Percentiles rank a stretch among this genome's conserved stretches.
These are phyloP conservation scores for Sakesphorus luctuosus DNA, from an alignment of 2,113 vertebrate genomes.

Conservation along the genomic window DNA sequence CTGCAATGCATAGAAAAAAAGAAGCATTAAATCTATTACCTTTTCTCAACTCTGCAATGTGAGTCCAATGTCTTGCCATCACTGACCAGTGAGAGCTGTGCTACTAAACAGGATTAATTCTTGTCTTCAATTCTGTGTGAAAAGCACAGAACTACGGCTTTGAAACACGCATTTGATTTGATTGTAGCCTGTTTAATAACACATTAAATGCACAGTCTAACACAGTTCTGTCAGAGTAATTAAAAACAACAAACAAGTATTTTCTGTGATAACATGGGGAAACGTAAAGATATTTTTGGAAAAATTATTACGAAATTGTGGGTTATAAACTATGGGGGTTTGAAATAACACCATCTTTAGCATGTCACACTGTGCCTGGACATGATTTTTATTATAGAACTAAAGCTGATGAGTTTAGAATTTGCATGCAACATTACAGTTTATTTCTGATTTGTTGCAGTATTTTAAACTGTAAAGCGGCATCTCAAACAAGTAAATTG, in stretches of 20 bases:
- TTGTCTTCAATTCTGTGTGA: not conserved
- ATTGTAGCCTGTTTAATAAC: not conserved
- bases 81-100: not conserved
- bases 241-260: not conserved
- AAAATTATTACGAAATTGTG: not conserved
- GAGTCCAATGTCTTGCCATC: not conserved
- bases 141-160: not conserved
- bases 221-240: not conserved
- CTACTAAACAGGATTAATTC: not conserved
- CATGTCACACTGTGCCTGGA: not conserved
- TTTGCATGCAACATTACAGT: not conserved
- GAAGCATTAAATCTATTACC: not conserved
- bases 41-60: not conserved
- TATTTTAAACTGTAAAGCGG: not conserved
- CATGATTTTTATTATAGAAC: not conserved
- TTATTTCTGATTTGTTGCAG: not conserved
- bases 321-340: not conserved
- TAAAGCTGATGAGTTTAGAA: not conserved
- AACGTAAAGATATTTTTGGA: not conserved
- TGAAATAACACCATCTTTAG: not conserved
- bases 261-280: not conserved
- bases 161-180: not conserved
- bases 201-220: not conserved
- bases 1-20: not conserved
- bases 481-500: not conserved